Percentiles rank a stretch among this genome's conserved stretches.
phyloP scores from a whole-genome alignment of 2,797 vertebrate genomes.

The Pangasius djambal region DNA sequence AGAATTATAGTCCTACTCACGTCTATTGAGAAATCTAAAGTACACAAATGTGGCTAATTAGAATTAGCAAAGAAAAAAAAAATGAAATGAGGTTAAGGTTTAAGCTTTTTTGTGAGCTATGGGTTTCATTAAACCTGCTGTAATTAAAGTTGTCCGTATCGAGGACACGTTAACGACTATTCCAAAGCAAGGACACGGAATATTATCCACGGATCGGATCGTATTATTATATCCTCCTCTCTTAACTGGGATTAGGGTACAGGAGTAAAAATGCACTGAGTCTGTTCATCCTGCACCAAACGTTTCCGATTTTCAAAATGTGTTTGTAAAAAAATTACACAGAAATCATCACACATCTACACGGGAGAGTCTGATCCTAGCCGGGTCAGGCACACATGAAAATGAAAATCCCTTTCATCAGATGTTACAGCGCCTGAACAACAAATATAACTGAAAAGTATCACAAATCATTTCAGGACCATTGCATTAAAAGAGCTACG shows the following conservation, averaged over 20 bases:
- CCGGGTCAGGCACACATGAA: constrained; percentile 17
- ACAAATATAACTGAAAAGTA: background rate
- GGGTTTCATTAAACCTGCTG: background rate
- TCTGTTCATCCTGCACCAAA: too few species aligned
- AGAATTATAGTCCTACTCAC: background rate
- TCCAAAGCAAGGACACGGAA: too few species aligned
- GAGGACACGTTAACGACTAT: background rate
- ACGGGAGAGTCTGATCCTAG: background rate
- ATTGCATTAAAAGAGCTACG: constrained; percentile 9
- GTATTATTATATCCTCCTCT: background rate
- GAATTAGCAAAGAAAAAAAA: background rate
- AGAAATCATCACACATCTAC: background rate
- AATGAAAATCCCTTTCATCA: constrained; percentile 54
- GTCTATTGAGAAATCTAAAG: background rate
- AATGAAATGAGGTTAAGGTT: background rate
- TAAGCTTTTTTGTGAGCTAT: background rate
- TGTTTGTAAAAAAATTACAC: background rate
- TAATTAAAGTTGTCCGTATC: background rate
- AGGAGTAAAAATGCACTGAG: background rate
- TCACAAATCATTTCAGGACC: constrained; percentile 11
- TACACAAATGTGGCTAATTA: background rate
- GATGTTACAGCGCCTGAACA: constrained; percentile 30
- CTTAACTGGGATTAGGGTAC: background rate
- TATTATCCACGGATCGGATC: background rate
- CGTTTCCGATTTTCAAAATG: background rate